These are phyloP conservation scores for Lycocorax pyrrhopterus DNA, from an alignment of 2,113 vertebrate species.

Conservation along the genomic window DNA sequence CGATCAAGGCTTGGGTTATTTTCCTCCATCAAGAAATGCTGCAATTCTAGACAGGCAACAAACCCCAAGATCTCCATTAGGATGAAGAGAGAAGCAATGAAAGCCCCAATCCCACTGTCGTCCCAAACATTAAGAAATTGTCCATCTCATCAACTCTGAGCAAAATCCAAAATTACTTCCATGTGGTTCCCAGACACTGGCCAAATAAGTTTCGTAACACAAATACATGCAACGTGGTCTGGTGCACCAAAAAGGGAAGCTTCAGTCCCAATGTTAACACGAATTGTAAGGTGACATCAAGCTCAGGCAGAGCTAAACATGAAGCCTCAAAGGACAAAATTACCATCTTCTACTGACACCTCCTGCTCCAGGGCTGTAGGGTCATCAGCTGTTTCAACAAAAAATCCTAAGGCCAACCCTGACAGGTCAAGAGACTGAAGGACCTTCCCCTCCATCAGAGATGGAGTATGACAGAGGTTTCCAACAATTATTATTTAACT, in stretches of 20 bases:
- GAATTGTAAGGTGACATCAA: not conserved
- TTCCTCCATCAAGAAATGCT: conserved; percentile 20
- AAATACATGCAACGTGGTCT: not conserved
- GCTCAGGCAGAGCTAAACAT: not conserved
- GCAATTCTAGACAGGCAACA: conserved; percentile 33
- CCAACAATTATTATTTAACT: not conserved
- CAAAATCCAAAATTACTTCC: conserved; percentile 15
- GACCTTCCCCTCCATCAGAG: not conserved
- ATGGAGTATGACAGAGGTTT: not conserved
- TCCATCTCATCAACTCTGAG: not conserved
- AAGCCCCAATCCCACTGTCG: not conserved
- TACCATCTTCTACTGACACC: not conserved
- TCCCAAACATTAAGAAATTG: conserved; percentile 2
- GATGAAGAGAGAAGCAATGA: not conserved
- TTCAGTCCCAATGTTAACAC: not conserved
- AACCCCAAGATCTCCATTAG: conserved; percentile 46
- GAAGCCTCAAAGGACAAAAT: not conserved
- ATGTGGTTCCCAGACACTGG: not conserved
- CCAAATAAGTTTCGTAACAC: not conserved
- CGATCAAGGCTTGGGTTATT: conserved; percentile 8
- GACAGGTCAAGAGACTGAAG: not conserved
- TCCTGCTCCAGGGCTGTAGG: not conserved
- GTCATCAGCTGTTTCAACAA: not conserved
- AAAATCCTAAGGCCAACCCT: not conserved
- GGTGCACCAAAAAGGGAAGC: not conserved